phyloP scores from a whole-genome alignment of 2,113 vertebrate genomes.

The Circaetus gallicus region DNA sequence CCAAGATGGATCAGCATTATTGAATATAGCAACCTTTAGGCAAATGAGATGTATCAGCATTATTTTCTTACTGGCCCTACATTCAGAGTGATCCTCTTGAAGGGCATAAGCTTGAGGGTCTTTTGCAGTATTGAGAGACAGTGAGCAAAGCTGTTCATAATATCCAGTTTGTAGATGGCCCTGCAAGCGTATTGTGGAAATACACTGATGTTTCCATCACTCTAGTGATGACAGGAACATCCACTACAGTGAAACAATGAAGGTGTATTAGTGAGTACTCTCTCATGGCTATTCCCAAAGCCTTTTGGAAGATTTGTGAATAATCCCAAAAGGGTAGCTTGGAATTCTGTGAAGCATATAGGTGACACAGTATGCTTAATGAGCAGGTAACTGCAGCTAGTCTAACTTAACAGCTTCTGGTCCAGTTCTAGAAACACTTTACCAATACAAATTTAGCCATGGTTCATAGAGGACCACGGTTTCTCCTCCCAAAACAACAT shows the following conservation, averaged over 20 bases:
- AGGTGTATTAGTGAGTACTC: not conserved
- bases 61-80: not conserved
- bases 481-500: not conserved
- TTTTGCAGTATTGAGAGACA: not conserved
- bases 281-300: not conserved
- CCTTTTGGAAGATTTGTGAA: not conserved
- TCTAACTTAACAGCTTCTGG: not conserved
- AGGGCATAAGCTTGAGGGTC: not conserved
- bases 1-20: not conserved
- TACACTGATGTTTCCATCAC: not conserved
- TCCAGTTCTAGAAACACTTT: not conserved
- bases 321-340: not conserved
- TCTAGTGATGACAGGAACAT: not conserved
- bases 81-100: not conserved
- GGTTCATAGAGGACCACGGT: not conserved
- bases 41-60: not conserved
- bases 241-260: not conserved
- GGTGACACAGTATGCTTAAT: not conserved
- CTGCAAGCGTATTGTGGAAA: not conserved
- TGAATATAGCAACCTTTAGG: conserved; percentile 16
- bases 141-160: not conserved
- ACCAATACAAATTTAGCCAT: not conserved
- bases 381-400: not conserved
- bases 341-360: not conserved
- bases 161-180: not conserved